These are phyloP conservation scores for Psephotus haematonotus DNA, from an alignment of 2,113 vertebrate genomes.

Conservation along the genomic window DNA sequence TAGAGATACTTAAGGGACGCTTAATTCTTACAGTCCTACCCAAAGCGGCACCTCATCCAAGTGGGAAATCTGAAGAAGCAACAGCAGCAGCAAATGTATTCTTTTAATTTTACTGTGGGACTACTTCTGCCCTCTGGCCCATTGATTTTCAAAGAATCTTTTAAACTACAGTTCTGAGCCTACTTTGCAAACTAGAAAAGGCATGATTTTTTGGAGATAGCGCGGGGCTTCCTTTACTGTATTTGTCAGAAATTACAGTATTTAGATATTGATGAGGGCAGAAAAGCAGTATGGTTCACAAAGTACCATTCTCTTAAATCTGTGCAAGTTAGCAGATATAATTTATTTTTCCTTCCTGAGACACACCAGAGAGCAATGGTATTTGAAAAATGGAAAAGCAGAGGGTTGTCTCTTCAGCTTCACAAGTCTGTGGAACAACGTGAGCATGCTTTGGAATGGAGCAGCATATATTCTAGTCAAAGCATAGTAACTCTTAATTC, in stretches of 20 bases:
- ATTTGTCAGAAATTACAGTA: background rate
- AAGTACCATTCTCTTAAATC: background rate
- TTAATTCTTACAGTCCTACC: background rate
- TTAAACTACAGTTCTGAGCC: background rate
- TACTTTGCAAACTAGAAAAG: background rate
- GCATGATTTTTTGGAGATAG: background rate
- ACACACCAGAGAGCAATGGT: background rate
- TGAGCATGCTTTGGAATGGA: background rate
- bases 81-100: background rate
- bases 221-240: background rate
- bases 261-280: background rate
- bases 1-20: background rate
- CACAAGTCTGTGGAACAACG: background rate
- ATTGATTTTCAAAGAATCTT: background rate
- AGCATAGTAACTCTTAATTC: background rate
- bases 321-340: background rate
- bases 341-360: background rate
- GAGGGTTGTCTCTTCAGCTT: background rate
- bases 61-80: background rate
- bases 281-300: background rate
- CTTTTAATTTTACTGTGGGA: background rate
- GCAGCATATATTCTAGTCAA: background rate
- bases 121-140: background rate
- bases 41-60: background rate
- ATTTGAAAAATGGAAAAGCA: background rate